Conservation (phyloP, 2,797 vertebrate genomes). For the Dipus sagitta region DNA sequence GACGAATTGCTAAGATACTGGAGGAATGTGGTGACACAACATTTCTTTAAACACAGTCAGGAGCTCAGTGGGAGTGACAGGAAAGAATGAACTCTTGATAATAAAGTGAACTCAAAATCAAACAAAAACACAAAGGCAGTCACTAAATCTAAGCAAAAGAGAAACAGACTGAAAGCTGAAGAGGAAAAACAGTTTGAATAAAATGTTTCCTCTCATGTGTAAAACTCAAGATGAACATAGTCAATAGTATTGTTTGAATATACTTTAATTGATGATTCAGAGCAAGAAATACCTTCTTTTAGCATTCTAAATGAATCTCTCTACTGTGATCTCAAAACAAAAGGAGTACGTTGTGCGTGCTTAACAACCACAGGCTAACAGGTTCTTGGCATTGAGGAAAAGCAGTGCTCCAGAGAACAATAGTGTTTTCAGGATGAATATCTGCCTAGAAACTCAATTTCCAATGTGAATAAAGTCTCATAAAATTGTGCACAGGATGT, state of each 20-base stretch:
- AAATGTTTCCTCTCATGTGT: background rate
- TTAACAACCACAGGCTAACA: background rate
- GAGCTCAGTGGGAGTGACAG: conserved; percentile 38
- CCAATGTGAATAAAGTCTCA: background rate
- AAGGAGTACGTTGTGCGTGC: background rate
- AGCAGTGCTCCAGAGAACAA: background rate
- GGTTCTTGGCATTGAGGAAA: background rate
- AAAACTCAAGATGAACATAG: background rate
- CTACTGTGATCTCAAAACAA: conserved; percentile 41
- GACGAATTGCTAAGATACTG: conserved; percentile 71
- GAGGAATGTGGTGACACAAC: background rate
- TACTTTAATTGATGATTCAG: conserved; percentile 14
- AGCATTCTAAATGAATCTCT: conserved; percentile 35
- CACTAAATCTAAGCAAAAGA: background rate
- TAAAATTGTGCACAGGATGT: background rate
- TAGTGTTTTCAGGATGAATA: background rate
- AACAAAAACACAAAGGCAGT: background rate
- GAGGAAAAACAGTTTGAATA: background rate
- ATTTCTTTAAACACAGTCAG: conserved; percentile 26
- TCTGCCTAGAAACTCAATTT: conserved; percentile 14
- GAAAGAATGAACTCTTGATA: background rate
- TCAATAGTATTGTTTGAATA: background rate
- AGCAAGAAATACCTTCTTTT: background rate
- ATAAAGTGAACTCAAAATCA: background rate
- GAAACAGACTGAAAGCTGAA: background rate